Evolutionary conservation across 1,140 invertebrate genomes (phyloP).

Genomic region (Helicoverpa armigera): DNA sequence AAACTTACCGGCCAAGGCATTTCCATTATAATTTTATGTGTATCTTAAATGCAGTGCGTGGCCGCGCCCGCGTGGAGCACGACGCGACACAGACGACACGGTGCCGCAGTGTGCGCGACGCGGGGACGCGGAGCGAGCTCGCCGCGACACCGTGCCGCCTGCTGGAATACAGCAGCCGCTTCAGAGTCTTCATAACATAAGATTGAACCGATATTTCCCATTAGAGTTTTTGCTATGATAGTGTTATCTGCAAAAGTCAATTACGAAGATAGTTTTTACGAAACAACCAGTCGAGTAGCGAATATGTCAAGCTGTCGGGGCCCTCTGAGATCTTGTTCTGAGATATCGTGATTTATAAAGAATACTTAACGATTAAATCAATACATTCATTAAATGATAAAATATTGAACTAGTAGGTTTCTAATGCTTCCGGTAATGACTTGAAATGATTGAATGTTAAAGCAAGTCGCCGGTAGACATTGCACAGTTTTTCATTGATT

Average conservation of each 20-base stretch:
- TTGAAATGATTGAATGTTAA: background rate
- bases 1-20: background rate
- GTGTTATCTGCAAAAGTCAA: constrained; percentile 44
- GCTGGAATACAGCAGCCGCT: constrained; percentile 8
- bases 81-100: background rate
- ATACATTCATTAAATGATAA: constrained; percentile 1
- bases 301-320: constrained; percentile 39
- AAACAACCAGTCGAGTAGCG: background rate
- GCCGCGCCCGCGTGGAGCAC: background rate
- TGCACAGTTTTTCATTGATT: background rate
- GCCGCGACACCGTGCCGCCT: constrained; percentile 7
- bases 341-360: constrained; percentile 35
- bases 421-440: constrained; percentile 15
- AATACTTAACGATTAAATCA: constrained; percentile 17
- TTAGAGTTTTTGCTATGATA: constrained; percentile 28
- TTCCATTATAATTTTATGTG: constrained; percentile 13
- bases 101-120: background rate
- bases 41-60: background rate
- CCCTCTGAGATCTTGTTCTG: constrained; percentile 19
- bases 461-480: background rate
- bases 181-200: constrained; percentile 18
- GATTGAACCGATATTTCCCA: constrained; percentile 31
- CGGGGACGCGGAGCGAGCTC: background rate
- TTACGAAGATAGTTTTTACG: constrained; percentile 34
- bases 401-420: background rate